Conservation (phyloP, 2,888 invertebrate genomes). For the Cantharis flavilabris region DNA sequence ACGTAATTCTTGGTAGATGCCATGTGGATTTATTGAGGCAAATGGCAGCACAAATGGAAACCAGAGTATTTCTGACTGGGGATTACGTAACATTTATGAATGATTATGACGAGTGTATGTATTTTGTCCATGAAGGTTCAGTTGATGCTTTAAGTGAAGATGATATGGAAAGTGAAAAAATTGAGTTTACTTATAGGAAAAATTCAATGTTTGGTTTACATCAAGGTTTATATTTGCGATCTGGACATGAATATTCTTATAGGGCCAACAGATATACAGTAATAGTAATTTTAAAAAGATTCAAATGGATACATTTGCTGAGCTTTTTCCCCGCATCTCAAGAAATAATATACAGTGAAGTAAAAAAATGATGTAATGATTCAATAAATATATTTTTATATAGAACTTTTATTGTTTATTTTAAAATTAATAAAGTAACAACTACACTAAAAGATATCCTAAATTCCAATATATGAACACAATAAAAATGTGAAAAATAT, state of each 20-base stretch:
- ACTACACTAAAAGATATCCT: constrained; percentile 19
- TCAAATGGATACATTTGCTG: constrained; percentile 32
- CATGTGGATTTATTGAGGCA: constrained; percentile 41
- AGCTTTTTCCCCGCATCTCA: constrained; percentile 34
- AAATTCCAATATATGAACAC: constrained; percentile 84
- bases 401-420: not conserved
- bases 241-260: constrained; percentile 37
- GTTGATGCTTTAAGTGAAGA: constrained; percentile 35
- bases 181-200: constrained; percentile 20
- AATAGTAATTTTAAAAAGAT: constrained; percentile 26
- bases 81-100: constrained; percentile 37
- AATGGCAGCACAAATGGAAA: constrained; percentile 34
- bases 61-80: constrained; percentile 35
- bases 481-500: constrained; percentile 79
- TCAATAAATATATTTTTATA: not conserved
- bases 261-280: constrained; percentile 31
- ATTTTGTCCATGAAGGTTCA: constrained; percentile 41
- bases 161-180: constrained; percentile 27
- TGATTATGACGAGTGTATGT: constrained; percentile 41
- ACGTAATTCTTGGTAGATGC: constrained; percentile 33
- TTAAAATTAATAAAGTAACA: not conserved
- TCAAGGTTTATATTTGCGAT: constrained; percentile 32
- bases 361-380: not conserved
- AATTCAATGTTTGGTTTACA: constrained; percentile 36
- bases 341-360: not conserved